Base-by-base conservation (phyloP, 2,113 vertebrate species). In the Erpornis zantholeuca region DNA sequence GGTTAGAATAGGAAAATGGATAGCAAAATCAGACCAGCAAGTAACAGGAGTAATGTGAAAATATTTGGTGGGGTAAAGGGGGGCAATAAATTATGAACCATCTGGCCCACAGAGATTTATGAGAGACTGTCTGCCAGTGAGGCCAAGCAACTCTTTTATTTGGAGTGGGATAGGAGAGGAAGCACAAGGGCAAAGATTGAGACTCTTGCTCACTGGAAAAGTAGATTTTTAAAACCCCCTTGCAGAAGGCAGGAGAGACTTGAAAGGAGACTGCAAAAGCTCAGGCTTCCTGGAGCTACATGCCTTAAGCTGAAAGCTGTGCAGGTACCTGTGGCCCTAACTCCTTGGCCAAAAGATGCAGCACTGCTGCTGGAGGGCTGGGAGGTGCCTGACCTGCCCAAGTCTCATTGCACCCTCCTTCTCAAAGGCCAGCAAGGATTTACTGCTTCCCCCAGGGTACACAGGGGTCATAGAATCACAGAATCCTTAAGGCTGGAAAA, bases 291-390 rank as follows among this genome's bases (percentile, higher is more conserved):
- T 65, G 76, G 45, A 95, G 52, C 27, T 35, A 17, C 23, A 2
- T 2, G 2, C 60, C 79, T 73, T 40, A 29, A 90, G 42, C 33
- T 66, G 59, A 90, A 57, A 31, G 57, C 50, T 80, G 15, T 40
- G 52, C n/a, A 0, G 3, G 28, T 24, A 82, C 57, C 61, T 1
- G 0, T 17, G 5, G 31, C 54, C 36, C 1, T 10, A 56, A 56
- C 16, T 53, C 53, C 69, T 47, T 2, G 0, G 3, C 15, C 28
- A 50, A 63, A 75, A 56, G 70, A 76, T 14, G 21, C 1, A 2
- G 71, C 40, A 18, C 56, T 66, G 60, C 45, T 81, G 64, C 64
- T 75, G 69, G n/a, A 92, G 40, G 33, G 42, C 42, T 77, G 56
- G 54, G 27, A 81, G 47, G 47, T 42, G 50, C 54, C 45, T 40